phyloP scores from a whole-genome alignment of 2,797 vertebrate species.

The Kryptolebias ocellatus region DNA sequence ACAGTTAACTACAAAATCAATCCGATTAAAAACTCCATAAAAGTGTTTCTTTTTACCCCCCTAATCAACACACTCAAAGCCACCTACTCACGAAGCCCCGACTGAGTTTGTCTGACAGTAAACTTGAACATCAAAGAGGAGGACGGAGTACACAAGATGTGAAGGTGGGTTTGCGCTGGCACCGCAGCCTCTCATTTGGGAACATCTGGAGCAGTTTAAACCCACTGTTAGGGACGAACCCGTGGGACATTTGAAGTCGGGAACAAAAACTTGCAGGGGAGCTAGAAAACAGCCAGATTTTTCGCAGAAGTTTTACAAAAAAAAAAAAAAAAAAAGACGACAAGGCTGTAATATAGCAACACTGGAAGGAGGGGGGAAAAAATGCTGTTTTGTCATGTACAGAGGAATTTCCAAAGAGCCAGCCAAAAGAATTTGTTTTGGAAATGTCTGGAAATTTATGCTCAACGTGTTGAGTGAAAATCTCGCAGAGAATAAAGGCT shows the following conservation, averaged over 20 bases:
- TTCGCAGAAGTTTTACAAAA: conserved; percentile 10
- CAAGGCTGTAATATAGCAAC: background rate
- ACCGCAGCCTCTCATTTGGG: conserved; percentile 71
- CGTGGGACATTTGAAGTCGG: conserved; percentile 69
- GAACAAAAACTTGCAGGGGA: conserved; percentile 69
- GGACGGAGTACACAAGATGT: conserved; percentile 60
- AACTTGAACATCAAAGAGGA: conserved; percentile 74
- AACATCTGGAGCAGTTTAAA: conserved; percentile 83
- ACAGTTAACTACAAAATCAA: conserved; percentile 36
- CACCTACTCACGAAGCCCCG: conserved; percentile 56
- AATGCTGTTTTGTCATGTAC: no score
- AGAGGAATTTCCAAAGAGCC: conserved; percentile 35
- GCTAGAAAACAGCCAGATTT: conserved; percentile 51
- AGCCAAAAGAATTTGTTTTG: conserved; percentile 39
- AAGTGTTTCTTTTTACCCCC: conserved; percentile 37
- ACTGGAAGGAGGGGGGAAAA: background rate
- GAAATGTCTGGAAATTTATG: conserved; percentile 41
- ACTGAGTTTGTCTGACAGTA: conserved; percentile 35
- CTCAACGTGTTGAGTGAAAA: conserved; percentile 37
- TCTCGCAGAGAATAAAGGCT: conserved; percentile 26
- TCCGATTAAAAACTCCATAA: conserved; percentile 60
- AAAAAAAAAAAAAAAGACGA: conserved; percentile 1
- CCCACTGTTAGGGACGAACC: conserved; percentile 66
- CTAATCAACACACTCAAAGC: conserved; percentile 55
- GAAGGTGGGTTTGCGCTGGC: conserved; percentile 74